These are phyloP conservation scores for honey bee (Apis mellifera) DNA, from an alignment of 1,140 invertebrate genomes.

Conservation along the genomic window DNA sequence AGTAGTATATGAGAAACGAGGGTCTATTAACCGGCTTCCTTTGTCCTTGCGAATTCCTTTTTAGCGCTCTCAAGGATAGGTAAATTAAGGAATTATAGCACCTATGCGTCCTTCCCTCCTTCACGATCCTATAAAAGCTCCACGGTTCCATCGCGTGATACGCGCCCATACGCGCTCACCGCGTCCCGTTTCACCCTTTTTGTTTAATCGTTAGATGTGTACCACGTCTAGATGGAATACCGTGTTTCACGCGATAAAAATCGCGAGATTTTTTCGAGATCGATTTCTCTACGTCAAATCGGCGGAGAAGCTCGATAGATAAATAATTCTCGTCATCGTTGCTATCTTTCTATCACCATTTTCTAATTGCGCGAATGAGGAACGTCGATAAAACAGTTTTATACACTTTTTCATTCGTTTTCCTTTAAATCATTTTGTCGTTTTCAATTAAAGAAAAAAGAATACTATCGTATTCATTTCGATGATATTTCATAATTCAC, in stretches of 20 bases:
- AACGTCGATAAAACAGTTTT: neutral
- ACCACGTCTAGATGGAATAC: neutral
- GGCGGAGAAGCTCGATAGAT: neutral
- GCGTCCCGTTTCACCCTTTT: neutral
- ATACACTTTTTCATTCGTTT: neutral
- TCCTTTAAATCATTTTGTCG: too few relatives aligned
- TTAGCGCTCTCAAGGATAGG: neutral
- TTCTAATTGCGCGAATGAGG: neutral
- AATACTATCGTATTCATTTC: too few relatives aligned
- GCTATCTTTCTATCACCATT: neutral
- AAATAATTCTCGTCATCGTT: neutral
- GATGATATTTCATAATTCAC: too few relatives aligned
- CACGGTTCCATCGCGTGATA: neutral
- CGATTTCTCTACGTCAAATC: neutral
- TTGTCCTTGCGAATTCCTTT: neutral
- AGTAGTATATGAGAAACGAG: neutral
- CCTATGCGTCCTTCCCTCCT: neutral
- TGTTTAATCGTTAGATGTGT: neutral
- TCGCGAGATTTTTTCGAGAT: neutral
- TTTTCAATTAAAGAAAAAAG: too few relatives aligned
- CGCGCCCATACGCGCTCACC: neutral
- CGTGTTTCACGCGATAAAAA: constrained; percentile 14
- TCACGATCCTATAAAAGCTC: neutral
- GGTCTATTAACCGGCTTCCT: neutral
- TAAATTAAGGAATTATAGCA: constrained; percentile 26